Conservation (phyloP, 2,888 invertebrate genomes). For the Himalopsyche japonica region DNA sequence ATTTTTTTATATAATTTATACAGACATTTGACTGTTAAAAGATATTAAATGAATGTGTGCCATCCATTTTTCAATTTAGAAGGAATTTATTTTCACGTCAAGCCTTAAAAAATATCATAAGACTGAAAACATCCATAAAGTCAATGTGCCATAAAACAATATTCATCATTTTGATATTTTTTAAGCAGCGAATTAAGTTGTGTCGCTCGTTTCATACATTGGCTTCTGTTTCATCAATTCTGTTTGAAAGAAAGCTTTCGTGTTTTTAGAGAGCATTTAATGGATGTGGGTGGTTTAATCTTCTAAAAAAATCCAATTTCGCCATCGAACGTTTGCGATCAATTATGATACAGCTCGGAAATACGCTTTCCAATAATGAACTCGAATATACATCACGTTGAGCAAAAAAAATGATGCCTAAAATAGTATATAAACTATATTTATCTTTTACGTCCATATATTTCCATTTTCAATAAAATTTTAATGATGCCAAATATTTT, state of each 20-base stretch:
- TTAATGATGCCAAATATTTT: neutral
- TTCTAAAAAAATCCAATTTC: neutral
- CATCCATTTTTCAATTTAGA: neutral
- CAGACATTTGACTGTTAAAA: too few species aligned
- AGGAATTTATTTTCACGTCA: neutral
- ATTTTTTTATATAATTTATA: too few species aligned
- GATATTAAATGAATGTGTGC: too few species aligned
- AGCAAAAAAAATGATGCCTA: neutral
- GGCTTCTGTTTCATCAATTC: neutral
- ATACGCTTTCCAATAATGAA: neutral
- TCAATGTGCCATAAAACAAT: neutral
- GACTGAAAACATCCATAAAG: neutral
- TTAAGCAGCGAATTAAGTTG: neutral
- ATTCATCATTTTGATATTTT: neutral
- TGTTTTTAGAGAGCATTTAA: neutral
- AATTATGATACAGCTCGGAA: neutral
- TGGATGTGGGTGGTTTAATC: neutral
- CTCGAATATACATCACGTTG: neutral
- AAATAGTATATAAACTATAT: neutral
- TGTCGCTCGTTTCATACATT: neutral
- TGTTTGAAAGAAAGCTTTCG: neutral
- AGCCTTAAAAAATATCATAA: neutral
- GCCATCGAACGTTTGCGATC: neutral
- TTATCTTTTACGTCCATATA: too few species aligned
- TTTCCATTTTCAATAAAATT: neutral